phyloP scores from a whole-genome alignment of 2,113 vertebrate genomes.

The Opisthocomus hoazin region DNA sequence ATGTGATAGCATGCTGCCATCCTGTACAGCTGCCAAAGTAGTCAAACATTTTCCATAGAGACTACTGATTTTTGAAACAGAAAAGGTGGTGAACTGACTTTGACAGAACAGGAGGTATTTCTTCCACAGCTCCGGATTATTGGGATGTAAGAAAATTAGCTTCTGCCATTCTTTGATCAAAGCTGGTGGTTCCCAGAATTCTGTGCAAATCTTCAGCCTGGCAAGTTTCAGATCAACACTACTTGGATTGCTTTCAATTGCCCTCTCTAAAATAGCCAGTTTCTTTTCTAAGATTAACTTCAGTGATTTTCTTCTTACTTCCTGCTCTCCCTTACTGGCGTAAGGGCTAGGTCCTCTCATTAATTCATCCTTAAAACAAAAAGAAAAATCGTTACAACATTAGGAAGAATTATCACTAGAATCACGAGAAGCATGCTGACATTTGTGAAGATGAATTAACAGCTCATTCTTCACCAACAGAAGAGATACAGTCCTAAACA shows the following conservation, averaged over 20 bases:
- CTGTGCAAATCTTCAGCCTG: constrained; percentile 81
- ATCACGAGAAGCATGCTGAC: not conserved
- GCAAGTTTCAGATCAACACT: constrained; percentile 86
- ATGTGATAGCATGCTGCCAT: constrained; percentile 92
- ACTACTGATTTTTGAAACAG: constrained; percentile 82
- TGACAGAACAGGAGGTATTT: constrained; percentile 90
- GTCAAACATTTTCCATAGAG: constrained; percentile 92
- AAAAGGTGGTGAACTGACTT: constrained; percentile 93
- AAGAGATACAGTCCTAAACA: not conserved
- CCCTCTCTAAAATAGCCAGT: constrained; percentile 87
- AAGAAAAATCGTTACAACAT: not conserved
- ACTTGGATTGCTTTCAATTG: constrained; percentile 85
- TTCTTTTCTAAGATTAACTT: constrained; percentile 88
- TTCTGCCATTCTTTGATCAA: constrained; percentile 95
- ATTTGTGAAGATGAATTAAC: not conserved
- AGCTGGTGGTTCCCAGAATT: constrained; percentile 86
- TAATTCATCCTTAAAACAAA: constrained; percentile 81
- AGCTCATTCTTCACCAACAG: not conserved
- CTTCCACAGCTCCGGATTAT: constrained; percentile 86
- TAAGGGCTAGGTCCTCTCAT: constrained; percentile 71
- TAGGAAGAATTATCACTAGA: not conserved
- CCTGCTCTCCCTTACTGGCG: constrained; percentile 62
- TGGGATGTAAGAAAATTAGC: constrained; percentile 92
- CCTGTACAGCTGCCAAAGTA: constrained; percentile 85
- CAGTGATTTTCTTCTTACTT: constrained; percentile 68